Conservation (phyloP, 2,888 invertebrate genomes). For the Pilophorus perplexus region DNA sequence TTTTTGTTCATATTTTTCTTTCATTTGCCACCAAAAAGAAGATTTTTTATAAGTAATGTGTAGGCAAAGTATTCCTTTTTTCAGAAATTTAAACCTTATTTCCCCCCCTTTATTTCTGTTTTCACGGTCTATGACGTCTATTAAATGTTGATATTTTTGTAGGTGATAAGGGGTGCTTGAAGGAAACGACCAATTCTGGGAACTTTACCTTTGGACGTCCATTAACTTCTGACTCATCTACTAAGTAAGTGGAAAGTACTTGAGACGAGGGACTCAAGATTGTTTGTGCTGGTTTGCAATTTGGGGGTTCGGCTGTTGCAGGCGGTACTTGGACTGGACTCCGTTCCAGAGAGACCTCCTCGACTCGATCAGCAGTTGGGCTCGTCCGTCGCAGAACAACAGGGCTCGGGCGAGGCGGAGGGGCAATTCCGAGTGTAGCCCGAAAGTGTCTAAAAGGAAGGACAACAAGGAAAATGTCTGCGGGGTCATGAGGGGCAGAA, state of each 20-base stretch:
- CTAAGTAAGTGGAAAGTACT: no score
- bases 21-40: background rate
- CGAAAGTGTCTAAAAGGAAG: conserved; percentile 55
- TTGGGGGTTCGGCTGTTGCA: no score
- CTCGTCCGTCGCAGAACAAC: conserved; percentile 13
- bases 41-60: no score
- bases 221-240: conserved; percentile 17
- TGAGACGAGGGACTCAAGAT: no score
- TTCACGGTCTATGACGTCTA: no score
- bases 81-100: no score
- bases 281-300: no score
- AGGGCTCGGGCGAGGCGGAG: conserved; percentile 7
- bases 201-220: conserved; percentile 23
- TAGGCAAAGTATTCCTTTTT: no score
- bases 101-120: no score
- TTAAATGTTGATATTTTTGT: no score
- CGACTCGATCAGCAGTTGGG: background rate
- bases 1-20: background rate
- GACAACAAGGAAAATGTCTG: conserved; percentile 45
- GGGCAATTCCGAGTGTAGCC: conserved; percentile 30
- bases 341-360: background rate
- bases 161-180: conserved; percentile 42
- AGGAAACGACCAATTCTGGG: conserved; percentile 43
- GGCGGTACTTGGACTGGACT: conserved; percentile 13
- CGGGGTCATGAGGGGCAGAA: conserved; percentile 44